Evolutionary conservation across 2,797 vertebrate genomes (phyloP).

Genomic region (Myripristis jacobus): DNA sequence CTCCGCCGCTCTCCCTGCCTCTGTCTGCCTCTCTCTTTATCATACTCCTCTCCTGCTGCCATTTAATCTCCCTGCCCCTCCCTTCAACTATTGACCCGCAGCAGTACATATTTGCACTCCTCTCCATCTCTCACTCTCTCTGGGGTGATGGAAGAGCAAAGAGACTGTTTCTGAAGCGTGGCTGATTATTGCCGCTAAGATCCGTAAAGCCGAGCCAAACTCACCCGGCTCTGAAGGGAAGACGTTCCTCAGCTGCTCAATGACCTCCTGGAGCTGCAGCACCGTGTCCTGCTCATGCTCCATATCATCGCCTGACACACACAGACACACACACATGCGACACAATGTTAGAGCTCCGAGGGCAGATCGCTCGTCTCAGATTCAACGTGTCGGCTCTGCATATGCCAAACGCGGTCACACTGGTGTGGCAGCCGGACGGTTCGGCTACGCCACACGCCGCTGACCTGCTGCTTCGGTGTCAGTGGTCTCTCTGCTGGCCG

Average conservation of each 20-base stretch:
- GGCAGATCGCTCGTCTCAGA: slow-evolving; percentile 7
- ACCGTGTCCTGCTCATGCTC: slow-evolving; percentile 92
- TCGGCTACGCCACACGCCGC: slow-evolving; percentile 18
- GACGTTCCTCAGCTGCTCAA: slow-evolving; percentile 95
- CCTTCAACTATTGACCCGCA: slow-evolving; percentile 55
- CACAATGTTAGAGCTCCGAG: slow-evolving; percentile 12
- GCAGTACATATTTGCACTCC: slow-evolving; percentile 68
- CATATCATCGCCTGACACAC: slow-evolving; percentile 85
- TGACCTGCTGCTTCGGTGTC: slow-evolving; percentile 93
- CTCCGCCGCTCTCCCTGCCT: slow-evolving; percentile 2
- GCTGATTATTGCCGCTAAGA: slow-evolving; percentile 8
- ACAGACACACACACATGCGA: slow-evolving; percentile 16
- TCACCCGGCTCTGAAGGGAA: slow-evolving; percentile 89
- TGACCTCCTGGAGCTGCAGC: slow-evolving; percentile 96
- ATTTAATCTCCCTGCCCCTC: slow-evolving; percentile 54
- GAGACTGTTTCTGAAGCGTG: slow-evolving; percentile 11
- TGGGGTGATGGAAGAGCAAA: slow-evolving; percentile 34
- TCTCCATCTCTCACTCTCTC: slow-evolving; percentile 59
- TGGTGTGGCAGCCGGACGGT: slow-evolving; percentile 26
- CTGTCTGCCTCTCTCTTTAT: slow-evolving; percentile 46
- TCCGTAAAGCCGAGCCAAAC: slow-evolving; percentile 25
- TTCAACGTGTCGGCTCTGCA: slow-evolving; percentile 17
- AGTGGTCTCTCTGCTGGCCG: slow-evolving; percentile 88
- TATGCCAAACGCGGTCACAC: background rate
- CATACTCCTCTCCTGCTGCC: slow-evolving; percentile 39